Percentiles rank a stretch among this genome's conserved stretches.
These are phyloP conservation scores for Rhabdophis nuchalis DNA, from an alignment of 2,797 vertebrate species.

Conservation along the genomic window DNA sequence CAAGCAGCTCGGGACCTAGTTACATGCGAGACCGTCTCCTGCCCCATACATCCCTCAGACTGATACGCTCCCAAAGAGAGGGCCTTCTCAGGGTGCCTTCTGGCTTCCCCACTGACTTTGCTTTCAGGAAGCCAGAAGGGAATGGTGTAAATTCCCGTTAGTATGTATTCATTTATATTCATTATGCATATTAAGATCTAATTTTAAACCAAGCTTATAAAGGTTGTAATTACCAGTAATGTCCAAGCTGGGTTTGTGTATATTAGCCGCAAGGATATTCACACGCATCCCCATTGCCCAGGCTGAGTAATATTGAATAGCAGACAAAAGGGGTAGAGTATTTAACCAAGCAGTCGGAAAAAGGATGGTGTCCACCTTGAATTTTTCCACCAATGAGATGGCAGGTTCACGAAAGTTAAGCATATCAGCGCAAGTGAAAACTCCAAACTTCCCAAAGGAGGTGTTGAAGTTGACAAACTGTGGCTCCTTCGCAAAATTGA, in stretches of 20 bases:
- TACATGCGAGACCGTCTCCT: no score
- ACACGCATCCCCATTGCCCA: slow-evolving; percentile 68
- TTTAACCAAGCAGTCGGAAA: slow-evolving; percentile 67
- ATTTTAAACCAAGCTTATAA: background rate
- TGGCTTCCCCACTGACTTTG: background rate
- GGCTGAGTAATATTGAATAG: slow-evolving; percentile 65
- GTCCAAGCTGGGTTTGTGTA: slow-evolving; percentile 41
- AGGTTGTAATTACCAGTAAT: slow-evolving; percentile 64
- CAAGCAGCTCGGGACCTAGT: no score
- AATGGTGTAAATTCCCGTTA: background rate
- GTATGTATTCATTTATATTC: background rate
- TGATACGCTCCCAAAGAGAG: no score
- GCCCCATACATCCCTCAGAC: no score
- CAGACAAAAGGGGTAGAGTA: slow-evolving; percentile 59
- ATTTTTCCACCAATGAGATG: slow-evolving; percentile 47
- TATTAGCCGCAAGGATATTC: slow-evolving; percentile 65
- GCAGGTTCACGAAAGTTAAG: slow-evolving; percentile 63
- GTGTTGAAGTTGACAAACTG: slow-evolving; percentile 65
- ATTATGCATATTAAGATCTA: background rate
- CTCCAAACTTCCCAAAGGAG: slow-evolving; percentile 70
- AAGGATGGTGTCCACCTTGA: slow-evolving; percentile 64
- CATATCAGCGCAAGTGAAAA: slow-evolving; percentile 73
- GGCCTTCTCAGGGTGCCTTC: no score
- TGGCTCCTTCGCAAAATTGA: slow-evolving; percentile 64
- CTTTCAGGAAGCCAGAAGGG: background rate